These are phyloP conservation scores for Sarcophaga subvicina DNA, from an alignment of 2,888 invertebrate species.

Conservation along the genomic window DNA sequence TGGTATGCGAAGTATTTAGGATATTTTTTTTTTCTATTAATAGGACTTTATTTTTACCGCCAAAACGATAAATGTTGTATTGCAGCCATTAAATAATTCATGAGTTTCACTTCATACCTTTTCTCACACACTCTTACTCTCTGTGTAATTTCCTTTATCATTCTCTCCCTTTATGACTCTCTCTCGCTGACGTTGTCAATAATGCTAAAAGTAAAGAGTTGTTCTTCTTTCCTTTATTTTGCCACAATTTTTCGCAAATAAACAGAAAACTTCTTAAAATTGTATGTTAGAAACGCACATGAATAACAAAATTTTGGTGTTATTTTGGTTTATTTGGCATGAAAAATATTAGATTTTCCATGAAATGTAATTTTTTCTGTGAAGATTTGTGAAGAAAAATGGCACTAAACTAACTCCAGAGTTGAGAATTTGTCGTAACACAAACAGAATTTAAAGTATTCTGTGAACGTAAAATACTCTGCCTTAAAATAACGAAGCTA, in stretches of 20 bases:
- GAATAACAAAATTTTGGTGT: no score
- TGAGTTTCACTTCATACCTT: slow-evolving; percentile 1
- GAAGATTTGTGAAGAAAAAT: neutral
- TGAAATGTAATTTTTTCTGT: neutral
- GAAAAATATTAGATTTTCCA: neutral
- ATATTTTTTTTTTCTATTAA: neutral
- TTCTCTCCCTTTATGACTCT: no score
- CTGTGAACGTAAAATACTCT: no score
- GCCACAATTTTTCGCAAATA: neutral
- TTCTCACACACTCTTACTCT: neutral
- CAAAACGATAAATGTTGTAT: slow-evolving; percentile 50
- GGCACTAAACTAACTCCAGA: neutral
- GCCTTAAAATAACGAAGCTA: no score
- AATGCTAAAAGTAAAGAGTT: slow-evolving; percentile 19
- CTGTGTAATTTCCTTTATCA: neutral
- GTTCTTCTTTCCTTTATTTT: neutral
- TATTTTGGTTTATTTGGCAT: no score
- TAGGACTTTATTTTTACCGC: slow-evolving; percentile 11
- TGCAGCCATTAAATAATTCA: slow-evolving; percentile 58
- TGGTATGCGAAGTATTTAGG: neutral
- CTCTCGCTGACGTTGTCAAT: neutral
- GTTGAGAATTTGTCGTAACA: no score
- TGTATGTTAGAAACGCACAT: no score
- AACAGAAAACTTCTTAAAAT: no score
- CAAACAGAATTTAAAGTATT: no score